These are phyloP conservation scores for Megaceryle torquata DNA, from an alignment of 2,113 vertebrate genomes.

Conservation along the genomic window DNA sequence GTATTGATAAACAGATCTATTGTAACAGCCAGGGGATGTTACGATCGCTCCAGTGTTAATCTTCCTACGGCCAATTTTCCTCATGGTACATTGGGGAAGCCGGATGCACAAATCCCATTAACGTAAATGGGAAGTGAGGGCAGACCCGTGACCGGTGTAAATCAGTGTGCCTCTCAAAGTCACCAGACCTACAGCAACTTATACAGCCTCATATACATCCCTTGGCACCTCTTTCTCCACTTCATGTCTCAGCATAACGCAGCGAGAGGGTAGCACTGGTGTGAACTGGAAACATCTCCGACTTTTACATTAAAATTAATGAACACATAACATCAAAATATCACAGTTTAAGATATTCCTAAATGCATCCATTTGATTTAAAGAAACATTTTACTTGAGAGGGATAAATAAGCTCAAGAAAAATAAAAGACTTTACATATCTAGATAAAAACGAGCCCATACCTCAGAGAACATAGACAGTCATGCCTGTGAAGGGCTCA, in stretches of 20 bases:
- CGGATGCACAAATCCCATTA: neutral
- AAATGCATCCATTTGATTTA: neutral
- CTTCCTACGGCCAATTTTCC: neutral
- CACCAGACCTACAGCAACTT: neutral
- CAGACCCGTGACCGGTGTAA: neutral
- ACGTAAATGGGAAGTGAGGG: neutral
- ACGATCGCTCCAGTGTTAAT: neutral
- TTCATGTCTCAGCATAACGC: neutral
- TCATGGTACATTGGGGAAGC: neutral
- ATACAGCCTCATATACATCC: neutral
- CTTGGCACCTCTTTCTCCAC: neutral
- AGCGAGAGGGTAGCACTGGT: neutral
- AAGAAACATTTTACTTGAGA: neutral
- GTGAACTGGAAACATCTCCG: neutral
- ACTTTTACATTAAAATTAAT: neutral
- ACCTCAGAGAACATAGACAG: neutral
- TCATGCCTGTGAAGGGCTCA: neutral
- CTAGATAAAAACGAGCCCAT: neutral
- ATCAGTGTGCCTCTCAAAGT: neutral
- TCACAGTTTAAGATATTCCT: neutral
- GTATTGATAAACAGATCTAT: constrained; percentile 57
- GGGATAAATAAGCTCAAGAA: neutral
- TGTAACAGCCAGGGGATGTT: neutral
- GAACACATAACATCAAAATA: neutral
- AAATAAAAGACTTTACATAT: neutral